phyloP scores from a whole-genome alignment of 2,113 vertebrate species.

The Drymodes brunneopygia region DNA sequence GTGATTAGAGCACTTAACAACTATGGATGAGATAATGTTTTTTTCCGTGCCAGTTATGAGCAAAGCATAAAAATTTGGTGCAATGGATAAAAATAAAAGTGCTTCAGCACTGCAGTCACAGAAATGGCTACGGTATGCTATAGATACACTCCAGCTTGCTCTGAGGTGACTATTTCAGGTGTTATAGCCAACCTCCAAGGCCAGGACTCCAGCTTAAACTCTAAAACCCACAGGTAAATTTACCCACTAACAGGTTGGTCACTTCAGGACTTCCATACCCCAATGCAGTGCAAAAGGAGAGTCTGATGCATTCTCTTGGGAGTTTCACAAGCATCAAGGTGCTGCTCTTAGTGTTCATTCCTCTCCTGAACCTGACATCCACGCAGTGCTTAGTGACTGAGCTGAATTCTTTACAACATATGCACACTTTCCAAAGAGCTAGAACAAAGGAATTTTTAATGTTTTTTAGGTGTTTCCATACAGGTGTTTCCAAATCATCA shows the following conservation, averaged over 20 bases:
- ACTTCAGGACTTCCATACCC: neutral
- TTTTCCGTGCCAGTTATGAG: neutral
- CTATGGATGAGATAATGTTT: neutral
- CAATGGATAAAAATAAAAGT: neutral
- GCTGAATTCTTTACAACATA: neutral
- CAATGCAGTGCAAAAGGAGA: neutral
- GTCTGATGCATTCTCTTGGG: neutral
- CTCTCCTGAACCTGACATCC: too few relatives aligned
- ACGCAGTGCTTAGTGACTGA: accelerated
- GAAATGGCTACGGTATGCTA: neutral
- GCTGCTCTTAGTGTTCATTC: neutral
- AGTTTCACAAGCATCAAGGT: accelerated
- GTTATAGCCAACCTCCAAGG: neutral
- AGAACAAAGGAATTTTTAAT: neutral
- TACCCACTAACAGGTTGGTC: neutral
- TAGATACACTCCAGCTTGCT: neutral
- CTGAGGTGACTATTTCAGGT: neutral
- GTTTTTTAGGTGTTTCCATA: neutral
- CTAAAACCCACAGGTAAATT: neutral
- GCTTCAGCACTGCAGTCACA: neutral
- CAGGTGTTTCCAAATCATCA: neutral
- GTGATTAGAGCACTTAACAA: neutral
- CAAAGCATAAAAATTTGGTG: neutral
- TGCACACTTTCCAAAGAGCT: neutral
- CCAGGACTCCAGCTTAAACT: neutral